Base-by-base conservation (phyloP, 2,113 vertebrate genomes). In the Amphilophus citrinellus region DNA sequence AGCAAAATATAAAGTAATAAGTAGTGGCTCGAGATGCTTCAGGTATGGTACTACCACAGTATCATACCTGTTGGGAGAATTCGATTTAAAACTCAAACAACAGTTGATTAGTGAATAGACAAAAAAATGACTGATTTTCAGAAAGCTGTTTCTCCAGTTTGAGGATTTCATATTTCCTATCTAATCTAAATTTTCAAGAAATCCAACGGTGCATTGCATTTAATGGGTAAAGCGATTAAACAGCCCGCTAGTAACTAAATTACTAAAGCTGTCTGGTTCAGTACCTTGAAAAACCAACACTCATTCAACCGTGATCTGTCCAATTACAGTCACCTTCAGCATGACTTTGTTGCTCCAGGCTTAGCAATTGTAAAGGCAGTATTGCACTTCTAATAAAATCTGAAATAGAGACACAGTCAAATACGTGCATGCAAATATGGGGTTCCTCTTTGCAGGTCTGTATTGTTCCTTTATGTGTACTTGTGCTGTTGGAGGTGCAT, bases 261-360 rank as follows among this genome's bases (percentile, higher is more conserved):
- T 37, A 37, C 24, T 50, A 10, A 79, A 24, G 57, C 66, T 83
- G 11, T 6, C 30, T 22, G 61, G 73, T 27, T 56, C 76, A 62
- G 27, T 89, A 30, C 32, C 53, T 39, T 81, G 1, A 3, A 61
- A 84, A 80, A 63, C 18, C 47, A 39, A 13, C 62, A 3, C 35
- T 76, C 57, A 37, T 80, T 66, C 79, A 42, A 30, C 15, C 4
- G 4, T 80, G 65, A 50, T 84, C 11, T 0, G 62, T 35, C 50
- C 50, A 77, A 85, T 85, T 71, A 80, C 83, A 87, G 83, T 81
- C 90, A 71, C 77, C 87, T 84, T 84, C 75, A 79, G 42, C 7
- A 37, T 65, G 82, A 80, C 79, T 61, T 73, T 47, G 44, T 59
- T 79, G 76, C 84, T 50, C 1, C 61, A 42, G 10, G 2, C 77